A percentile compares a stretch with the other conserved stretches of the same genome.
These are phyloP conservation scores for Meloidogyne exigua DNA, from an alignment of 1,140 invertebrate species.

Conservation along the genomic window DNA sequence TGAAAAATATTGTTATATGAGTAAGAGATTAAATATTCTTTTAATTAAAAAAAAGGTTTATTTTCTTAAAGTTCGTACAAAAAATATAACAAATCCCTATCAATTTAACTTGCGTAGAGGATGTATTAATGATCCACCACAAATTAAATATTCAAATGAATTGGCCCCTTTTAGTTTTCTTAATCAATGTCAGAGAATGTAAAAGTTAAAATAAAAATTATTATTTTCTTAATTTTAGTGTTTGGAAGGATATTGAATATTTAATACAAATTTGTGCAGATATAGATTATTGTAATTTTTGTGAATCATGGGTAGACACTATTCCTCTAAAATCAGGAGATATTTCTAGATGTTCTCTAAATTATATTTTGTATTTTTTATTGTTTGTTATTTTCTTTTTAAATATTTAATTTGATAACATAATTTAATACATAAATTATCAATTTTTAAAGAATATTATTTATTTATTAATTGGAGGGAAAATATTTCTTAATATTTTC, in stretches of 20 bases:
- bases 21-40: not conserved
- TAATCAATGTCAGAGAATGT: slow-evolving; percentile 20
- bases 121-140: slow-evolving; percentile 11
- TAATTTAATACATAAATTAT: not conserved
- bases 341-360: not conserved
- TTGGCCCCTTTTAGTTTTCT: slow-evolving; percentile 22
- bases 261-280: slow-evolving; percentile 22
- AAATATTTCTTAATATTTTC: slow-evolving; percentile 27
- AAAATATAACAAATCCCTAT: slow-evolving; percentile 16
- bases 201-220: not conserved
- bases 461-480: slow-evolving; percentile 28
- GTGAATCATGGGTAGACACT: slow-evolving; percentile 12
- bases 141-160: slow-evolving; percentile 17
- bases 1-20: slow-evolving; percentile 20
- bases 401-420: not conserved
- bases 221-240: not conserved
- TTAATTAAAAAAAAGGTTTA: not conserved
- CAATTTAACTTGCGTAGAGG: slow-evolving; percentile 16
- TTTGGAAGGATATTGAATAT: slow-evolving; percentile 27
- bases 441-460: not conserved
- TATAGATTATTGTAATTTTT: slow-evolving; percentile 24
- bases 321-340: slow-evolving; percentile 1
- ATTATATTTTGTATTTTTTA: not conserved
- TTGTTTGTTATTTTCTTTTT: not conserved
- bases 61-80: slow-evolving; percentile 1